Conservation (phyloP, 2,797 vertebrate species). For the Catharus ustulatus region DNA sequence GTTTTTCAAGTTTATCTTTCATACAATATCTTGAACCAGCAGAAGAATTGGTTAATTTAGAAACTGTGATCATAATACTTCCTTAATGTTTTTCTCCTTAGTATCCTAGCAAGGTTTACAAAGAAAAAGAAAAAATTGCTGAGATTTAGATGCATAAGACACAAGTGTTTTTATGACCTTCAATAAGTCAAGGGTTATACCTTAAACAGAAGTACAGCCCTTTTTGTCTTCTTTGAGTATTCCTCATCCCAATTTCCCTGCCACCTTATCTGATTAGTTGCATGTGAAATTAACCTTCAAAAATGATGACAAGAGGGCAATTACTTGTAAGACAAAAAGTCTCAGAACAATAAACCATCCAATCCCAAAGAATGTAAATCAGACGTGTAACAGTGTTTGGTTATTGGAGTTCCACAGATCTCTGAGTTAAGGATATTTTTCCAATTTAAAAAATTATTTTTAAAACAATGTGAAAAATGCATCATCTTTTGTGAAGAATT, state of each 20-base stretch:
- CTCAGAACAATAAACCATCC: not conserved
- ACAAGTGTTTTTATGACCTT: not conserved
- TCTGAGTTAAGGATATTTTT: not conserved
- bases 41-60: no score
- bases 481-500: not conserved
- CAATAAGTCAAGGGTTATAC: not conserved
- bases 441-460: not conserved
- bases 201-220: not conserved
- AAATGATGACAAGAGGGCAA: not conserved
- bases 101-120: not conserved
- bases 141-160: fast-evolving
- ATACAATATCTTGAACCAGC: no score
- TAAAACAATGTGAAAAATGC: not conserved
- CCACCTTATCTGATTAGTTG: not conserved
- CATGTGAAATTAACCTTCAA: not conserved
- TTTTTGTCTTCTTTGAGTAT: not conserved
- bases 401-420: not conserved
- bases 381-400: not conserved
- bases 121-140: not conserved
- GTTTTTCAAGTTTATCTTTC: not conserved
- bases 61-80: not conserved
- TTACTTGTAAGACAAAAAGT: not conserved
- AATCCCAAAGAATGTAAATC: not conserved
- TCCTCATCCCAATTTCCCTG: not conserved
- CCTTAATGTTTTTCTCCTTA: not conserved